A percentile compares a stretch with the other conserved stretches of the same genome.
These are phyloP conservation scores for Brachionus sp. DNA, from an alignment of 1,140 invertebrate species.

Conservation along the genomic window DNA sequence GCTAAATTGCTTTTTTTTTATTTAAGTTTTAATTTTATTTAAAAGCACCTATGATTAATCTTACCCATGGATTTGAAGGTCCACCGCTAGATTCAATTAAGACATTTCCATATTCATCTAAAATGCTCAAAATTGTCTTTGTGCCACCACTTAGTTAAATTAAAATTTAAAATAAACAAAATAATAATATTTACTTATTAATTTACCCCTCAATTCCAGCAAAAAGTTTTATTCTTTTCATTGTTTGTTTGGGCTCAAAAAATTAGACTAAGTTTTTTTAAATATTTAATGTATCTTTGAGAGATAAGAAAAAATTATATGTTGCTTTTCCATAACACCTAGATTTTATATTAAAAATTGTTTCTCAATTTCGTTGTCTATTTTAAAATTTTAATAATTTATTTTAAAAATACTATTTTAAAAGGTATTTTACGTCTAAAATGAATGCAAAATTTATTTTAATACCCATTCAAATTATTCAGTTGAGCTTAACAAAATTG, in stretches of 20 bases:
- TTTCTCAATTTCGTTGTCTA: not conserved
- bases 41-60: not conserved
- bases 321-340: not conserved
- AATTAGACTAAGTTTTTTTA: not conserved
- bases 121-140: not conserved
- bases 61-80: slow-evolving; percentile 36
- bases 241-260: not conserved
- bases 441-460: not conserved
- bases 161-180: not conserved
- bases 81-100: not conserved
- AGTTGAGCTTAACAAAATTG: not conserved
- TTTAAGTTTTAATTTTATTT: not conserved
- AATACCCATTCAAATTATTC: not conserved
- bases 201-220: slow-evolving; percentile 4
- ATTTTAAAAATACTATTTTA: not conserved
- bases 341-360: not conserved
- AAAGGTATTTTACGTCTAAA: slow-evolving; percentile 11
- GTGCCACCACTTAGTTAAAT: not conserved
- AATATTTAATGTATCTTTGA: not conserved
- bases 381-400: slow-evolving; percentile 30
- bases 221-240: slow-evolving; percentile 18
- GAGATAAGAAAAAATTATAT: not conserved
- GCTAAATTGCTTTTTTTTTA: not conserved
- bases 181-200: not conserved
- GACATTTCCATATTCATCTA: slow-evolving; percentile 13